Percentiles rank a stretch among this genome's conserved stretches.
Conservation (phyloP, 1,140 invertebrate genomes). For the Sycophaga agraensis region DNA sequence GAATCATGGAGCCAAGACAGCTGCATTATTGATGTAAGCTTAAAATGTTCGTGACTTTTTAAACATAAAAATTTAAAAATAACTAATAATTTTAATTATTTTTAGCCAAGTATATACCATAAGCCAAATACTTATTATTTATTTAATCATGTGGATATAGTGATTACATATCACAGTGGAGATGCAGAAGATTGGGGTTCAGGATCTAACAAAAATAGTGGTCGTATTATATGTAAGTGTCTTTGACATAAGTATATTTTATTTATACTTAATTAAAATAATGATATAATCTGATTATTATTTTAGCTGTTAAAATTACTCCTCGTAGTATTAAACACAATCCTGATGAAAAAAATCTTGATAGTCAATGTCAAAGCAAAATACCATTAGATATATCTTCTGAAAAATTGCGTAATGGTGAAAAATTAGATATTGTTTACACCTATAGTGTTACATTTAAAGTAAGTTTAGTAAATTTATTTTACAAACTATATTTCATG, state of each 20-base stretch:
- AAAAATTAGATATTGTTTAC: constrained; percentile 75
- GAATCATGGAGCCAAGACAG: constrained; percentile 64
- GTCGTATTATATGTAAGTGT: constrained; percentile 80
- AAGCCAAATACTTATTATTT: constrained; percentile 81
- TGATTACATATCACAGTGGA: constrained; percentile 90
- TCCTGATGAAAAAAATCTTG: constrained; percentile 44
- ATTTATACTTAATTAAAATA: background rate
- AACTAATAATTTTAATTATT: constrained; percentile 12
- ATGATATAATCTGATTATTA: background rate
- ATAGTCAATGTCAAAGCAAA: constrained; percentile 64
- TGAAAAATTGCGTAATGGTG: constrained; percentile 55
- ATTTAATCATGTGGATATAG: constrained; percentile 96
- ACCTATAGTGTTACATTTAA: constrained; percentile 85
- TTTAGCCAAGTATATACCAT: constrained; percentile 50
- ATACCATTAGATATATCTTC: constrained; percentile 68
- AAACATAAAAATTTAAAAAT: background rate
- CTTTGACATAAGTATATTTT: constrained; percentile 7
- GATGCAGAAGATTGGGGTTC: constrained; percentile 81
- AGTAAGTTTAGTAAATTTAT: constrained; percentile 52
- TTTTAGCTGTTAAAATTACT: constrained; percentile 69
- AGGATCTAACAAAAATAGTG: constrained; percentile 75
- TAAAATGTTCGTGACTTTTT: background rate
- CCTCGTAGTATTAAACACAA: constrained; percentile 79
- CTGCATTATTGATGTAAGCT: constrained; percentile 62
- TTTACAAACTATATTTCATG: background rate